Evolutionary conservation across 2,113 vertebrate genomes (phyloP).

Genomic region (Atrichornis clamosus): DNA sequence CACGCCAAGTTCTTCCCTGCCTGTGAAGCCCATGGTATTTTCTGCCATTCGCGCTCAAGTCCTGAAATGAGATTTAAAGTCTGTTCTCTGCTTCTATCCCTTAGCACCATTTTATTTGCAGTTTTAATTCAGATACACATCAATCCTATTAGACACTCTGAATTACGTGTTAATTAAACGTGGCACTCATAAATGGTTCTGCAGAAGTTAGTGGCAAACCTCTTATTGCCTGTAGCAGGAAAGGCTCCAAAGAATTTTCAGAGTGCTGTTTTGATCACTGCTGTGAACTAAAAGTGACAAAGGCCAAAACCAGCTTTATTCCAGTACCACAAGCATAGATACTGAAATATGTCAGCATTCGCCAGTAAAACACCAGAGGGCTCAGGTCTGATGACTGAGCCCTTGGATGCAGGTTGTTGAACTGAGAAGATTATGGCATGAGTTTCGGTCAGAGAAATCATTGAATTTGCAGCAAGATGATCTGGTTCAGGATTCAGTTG

Average conservation of each 20-base stretch:
- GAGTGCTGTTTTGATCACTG: neutral
- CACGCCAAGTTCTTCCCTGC: neutral
- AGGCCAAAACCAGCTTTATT: neutral
- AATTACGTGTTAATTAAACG: neutral
- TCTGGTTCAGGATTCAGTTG: neutral
- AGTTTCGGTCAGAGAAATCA: neutral
- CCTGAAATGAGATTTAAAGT: conserved; percentile 11
- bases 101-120: neutral
- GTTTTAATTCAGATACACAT: conserved; percentile 42
- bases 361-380: neutral
- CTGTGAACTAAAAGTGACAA: neutral
- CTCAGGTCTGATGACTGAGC: neutral
- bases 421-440: neutral
- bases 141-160: conserved; percentile 38
- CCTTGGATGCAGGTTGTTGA: neutral
- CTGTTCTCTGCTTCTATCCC: neutral
- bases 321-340: neutral
- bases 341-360: neutral
- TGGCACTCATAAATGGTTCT: neutral
- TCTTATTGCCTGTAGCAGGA: neutral
- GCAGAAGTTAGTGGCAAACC: conserved; percentile 21
- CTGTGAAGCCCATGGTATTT: neutral
- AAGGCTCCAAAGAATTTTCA: neutral
- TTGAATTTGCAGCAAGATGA: neutral
- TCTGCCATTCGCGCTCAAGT: neutral